These are phyloP conservation scores for Pyrochroa serraticornis DNA, from an alignment of 2,888 invertebrate species.

Conservation along the genomic window DNA sequence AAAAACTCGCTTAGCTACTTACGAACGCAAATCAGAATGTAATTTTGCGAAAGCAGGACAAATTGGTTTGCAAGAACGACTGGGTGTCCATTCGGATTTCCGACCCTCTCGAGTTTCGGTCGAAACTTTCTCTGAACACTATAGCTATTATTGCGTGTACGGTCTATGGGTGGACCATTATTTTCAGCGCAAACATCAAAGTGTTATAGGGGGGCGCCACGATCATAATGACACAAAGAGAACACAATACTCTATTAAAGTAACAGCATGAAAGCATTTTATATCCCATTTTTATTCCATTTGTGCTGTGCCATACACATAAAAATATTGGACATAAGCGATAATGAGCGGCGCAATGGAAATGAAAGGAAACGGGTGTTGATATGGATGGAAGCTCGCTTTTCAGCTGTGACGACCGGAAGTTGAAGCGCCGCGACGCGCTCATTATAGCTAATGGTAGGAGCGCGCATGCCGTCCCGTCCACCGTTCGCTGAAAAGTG, in stretches of 20 bases:
- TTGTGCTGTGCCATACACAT: conserved; percentile 19
- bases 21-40: too few species aligned
- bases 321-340: conserved; percentile 31
- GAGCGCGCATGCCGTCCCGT: conserved; percentile 35
- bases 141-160: too few species aligned
- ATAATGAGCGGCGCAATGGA: conserved; percentile 42
- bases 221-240: conserved; percentile 8
- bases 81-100: too few species aligned
- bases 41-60: too few species aligned
- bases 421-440: conserved; percentile 45
- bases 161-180: not conserved
- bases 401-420: conserved; percentile 49
- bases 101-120: too few species aligned
- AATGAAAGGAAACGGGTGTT: conserved; percentile 45
- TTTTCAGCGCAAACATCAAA: conserved; percentile 1
- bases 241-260: conserved; percentile 26
- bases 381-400: conserved; percentile 47
- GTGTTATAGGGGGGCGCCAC: not conserved
- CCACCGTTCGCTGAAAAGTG: conserved; percentile 31
- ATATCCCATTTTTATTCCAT: conserved; percentile 28
- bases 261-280: conserved; percentile 24
- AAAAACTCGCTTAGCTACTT: too few species aligned
- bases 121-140: too few species aligned
- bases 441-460: conserved; percentile 46
- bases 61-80: too few species aligned